Base-by-base conservation (phyloP, 2,888 invertebrate species). In the Eupeodes latifasciatus region DNA sequence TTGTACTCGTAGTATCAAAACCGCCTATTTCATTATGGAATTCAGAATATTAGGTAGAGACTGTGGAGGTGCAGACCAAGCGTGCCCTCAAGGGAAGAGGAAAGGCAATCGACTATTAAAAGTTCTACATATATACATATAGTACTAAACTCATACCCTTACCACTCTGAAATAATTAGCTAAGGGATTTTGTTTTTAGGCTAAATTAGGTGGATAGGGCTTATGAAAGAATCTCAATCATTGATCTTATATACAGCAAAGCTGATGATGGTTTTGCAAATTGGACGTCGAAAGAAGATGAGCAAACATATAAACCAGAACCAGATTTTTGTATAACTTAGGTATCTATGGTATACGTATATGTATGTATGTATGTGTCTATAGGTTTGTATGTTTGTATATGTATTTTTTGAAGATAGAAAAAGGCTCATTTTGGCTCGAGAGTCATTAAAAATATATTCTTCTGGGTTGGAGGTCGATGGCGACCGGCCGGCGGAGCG, bases 91-190 rank as follows among this genome's bases (percentile, higher is more conserved):
- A 51, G 51, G 36, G 12, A 36, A 61, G 76, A 53, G 40, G 59
- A 55, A n/a, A 62, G 36, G 67, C 61, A 14, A 66, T 19, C 27
- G 36, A 27, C 71, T 71, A 77, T 77, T 82, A 82, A 77, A 76
- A 82, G 76, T 71, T 80, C 16, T 51, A 67, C 61, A 2, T n/a
- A n/a, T n/a, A n/a, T n/a, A n/a, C n/a, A n/a, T n/a, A n/a, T n/a
- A n/a, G n/a, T n/a, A n/a, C n/a, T n/a, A n/a, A 12, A 51, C n/a
- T 71, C 19, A 47, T 53, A 19, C 57, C 27, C 14, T 5, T 51
- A 51, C 4, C 14, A 16, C 53, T 11, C 36, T 57, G 80, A 80
- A 80, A 80, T 80, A 85, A 85, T 85, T 80, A 80, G 76, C 76
- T 64, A 57, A 69, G 69, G 74, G 64, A 71, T 80, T 82, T 80